Conservation (phyloP, 2,113 vertebrate species). For the Chloroceryle aenea region DNA sequence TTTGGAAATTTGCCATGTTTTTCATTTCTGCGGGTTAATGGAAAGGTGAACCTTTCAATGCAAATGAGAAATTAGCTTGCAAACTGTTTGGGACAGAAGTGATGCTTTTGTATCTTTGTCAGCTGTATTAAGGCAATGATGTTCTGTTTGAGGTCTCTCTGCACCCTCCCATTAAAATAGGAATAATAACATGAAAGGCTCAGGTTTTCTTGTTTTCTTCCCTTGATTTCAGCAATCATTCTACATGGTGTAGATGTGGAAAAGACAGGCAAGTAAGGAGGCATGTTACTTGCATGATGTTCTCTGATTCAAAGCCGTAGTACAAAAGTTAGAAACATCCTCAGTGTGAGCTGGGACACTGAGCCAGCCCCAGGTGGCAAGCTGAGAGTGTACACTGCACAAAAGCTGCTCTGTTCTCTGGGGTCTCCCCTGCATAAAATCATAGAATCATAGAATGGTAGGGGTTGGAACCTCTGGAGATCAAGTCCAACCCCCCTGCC, state of each 20-base stretch:
- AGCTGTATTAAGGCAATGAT: not conserved
- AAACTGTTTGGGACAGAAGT: not conserved
- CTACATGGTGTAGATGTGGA: not conserved
- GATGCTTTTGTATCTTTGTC: not conserved
- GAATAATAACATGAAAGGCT: not conserved
- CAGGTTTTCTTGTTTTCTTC: not conserved
- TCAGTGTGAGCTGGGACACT: not conserved
- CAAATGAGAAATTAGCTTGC: not conserved
- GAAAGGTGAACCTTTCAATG: not conserved
- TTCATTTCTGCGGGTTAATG: not conserved
- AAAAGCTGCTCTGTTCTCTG: accelerated
- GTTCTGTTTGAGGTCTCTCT: not conserved
- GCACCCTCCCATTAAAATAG: not conserved
- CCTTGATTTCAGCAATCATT: not conserved
- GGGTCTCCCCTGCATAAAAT: not conserved
- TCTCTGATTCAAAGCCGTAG: not conserved
- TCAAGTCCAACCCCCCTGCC: too few species aligned
- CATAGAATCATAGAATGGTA: too few species aligned
- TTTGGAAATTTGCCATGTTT: not conserved
- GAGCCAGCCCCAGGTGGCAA: too few species aligned
- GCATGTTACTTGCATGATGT: accelerated
- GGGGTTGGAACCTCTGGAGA: too few species aligned
- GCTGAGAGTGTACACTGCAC: not conserved
- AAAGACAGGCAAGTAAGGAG: not conserved
- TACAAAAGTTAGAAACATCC: not conserved